A percentile compares a stretch with the other conserved stretches of the same genome.
phyloP scores from a whole-genome alignment of 2,888 invertebrate species.

The Dryadula phaetusa region DNA sequence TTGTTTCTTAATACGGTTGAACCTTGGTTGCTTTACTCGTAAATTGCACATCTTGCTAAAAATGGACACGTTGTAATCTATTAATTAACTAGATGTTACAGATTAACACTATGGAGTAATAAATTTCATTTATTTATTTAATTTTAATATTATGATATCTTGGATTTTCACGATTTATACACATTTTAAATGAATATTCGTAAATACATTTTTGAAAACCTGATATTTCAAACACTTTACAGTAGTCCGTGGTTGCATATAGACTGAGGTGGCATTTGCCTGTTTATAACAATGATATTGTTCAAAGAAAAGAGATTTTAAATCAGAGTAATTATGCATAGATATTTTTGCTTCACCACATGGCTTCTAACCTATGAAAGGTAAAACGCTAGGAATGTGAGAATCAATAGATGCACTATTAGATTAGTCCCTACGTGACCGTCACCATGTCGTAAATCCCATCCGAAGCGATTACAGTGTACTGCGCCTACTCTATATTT shows the following conservation, averaged over 20 bases:
- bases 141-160: too few relatives aligned
- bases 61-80: background rate
- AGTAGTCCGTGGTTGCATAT: too few relatives aligned
- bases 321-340: background rate
- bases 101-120: conserved; percentile 11
- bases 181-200: too few relatives aligned
- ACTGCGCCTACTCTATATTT: conserved; percentile 2
- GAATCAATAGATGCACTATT: conserved; percentile 56
- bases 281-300: background rate
- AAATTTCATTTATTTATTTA: too few relatives aligned
- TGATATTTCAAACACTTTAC: too few relatives aligned
- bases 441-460: conserved; percentile 1
- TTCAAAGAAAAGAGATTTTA: background rate
- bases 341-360: conserved; percentile 24
- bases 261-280: too few relatives aligned
- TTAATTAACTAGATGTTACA: background rate
- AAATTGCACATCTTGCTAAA: conserved; percentile 19
- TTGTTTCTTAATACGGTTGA: conserved; percentile 73
- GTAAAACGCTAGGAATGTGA: conserved; percentile 52
- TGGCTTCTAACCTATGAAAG: conserved; percentile 33
- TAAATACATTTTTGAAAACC: too few relatives aligned
- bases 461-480: conserved; percentile 3
- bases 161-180: too few relatives aligned
- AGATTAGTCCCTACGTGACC: conserved; percentile 47
- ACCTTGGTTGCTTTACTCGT: conserved; percentile 59